Conservation (phyloP, 1,140 invertebrate species). For the Caenorhabditis briggsae region DNA sequence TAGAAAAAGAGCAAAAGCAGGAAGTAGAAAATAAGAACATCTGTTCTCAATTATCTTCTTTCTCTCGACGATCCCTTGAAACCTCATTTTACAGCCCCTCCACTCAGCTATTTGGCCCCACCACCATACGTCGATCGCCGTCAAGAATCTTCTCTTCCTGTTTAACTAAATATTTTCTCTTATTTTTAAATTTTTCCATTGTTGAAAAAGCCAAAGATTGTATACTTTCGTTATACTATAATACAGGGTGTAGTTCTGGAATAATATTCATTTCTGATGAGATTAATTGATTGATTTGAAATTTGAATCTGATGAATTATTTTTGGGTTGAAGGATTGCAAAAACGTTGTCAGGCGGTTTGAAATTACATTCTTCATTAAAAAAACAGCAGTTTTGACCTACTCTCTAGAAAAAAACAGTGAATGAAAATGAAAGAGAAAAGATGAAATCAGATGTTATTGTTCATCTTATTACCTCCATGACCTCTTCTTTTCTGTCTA, state of each 20-base stretch:
- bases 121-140: constrained; percentile 46
- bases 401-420: too few species aligned
- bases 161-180: background rate
- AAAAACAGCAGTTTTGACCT: too few species aligned
- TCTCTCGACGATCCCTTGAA: background rate
- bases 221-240: background rate
- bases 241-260: background rate
- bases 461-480: background rate
- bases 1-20: background rate
- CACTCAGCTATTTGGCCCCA: constrained; percentile 47
- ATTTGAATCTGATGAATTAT: background rate
- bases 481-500: constrained; percentile 4
- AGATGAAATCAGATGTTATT: constrained; percentile 40
- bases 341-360: too few species aligned
- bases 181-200: constrained; percentile 14
- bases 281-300: background rate
- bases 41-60: background rate
- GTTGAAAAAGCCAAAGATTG: background rate
- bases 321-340: background rate
- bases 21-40: background rate
- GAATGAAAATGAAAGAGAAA: too few species aligned
- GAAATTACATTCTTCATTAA: too few species aligned
- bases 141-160: constrained; percentile 30
- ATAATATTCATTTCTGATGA: background rate
- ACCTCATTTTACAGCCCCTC: constrained; percentile 49